Conservation (phyloP, 2,888 invertebrate genomes). For the Erebia aethiops region DNA sequence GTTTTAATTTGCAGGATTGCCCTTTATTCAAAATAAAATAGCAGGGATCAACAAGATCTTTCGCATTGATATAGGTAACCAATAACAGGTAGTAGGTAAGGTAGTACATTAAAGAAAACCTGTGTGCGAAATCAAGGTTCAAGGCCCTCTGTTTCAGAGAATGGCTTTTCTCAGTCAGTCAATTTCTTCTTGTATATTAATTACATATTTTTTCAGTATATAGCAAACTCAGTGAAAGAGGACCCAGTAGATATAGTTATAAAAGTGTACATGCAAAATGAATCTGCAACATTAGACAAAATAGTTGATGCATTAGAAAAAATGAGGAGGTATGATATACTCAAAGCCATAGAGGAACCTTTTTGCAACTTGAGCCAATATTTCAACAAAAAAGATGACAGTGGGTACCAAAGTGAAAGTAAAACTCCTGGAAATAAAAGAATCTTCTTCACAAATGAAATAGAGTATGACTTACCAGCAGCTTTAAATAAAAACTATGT, state of each 20-base stretch:
- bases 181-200: neutral
- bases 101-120: too few relatives aligned
- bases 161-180: too few relatives aligned
- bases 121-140: too few relatives aligned
- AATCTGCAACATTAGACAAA: conserved; percentile 80
- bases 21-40: too few relatives aligned
- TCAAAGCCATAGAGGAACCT: conserved; percentile 74
- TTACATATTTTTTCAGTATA: conserved; percentile 64
- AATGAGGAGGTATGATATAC: conserved; percentile 78
- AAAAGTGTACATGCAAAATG: conserved; percentile 77
- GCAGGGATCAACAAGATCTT: too few relatives aligned
- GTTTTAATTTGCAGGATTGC: too few relatives aligned
- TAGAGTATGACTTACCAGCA: conserved; percentile 68
- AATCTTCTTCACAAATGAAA: conserved; percentile 64
- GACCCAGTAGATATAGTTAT: conserved; percentile 81
- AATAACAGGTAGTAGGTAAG: too few relatives aligned
- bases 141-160: too few relatives aligned
- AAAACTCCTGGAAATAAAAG: conserved; percentile 61
- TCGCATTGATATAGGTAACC: too few relatives aligned
- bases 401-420: conserved; percentile 71
- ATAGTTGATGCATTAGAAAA: conserved; percentile 74
- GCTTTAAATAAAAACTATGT: conserved; percentile 65
- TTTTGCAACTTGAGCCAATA: conserved; percentile 63
- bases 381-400: conserved; percentile 71
- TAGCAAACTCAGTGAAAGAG: conserved; percentile 77